A percentile compares a stretch with the other conserved stretches of the same genome.
These are phyloP conservation scores for Syrmaticus mikado DNA, from an alignment of 2,113 vertebrate genomes.

Conservation along the genomic window DNA sequence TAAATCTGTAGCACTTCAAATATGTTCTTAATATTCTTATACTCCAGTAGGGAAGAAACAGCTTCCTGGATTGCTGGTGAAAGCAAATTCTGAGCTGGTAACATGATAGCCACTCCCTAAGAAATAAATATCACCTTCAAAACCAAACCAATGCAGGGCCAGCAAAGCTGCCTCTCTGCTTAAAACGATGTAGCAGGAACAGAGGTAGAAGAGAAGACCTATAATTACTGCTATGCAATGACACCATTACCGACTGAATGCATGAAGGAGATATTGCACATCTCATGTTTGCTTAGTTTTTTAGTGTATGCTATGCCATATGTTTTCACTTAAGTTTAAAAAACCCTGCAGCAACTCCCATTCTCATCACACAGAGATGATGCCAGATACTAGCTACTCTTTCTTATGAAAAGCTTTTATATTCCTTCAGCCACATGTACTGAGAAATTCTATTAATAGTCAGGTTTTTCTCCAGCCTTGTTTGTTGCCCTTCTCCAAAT, in stretches of 20 bases:
- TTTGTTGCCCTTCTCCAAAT: constrained; percentile 51
- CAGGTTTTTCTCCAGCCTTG: constrained; percentile 47
- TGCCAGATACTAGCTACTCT: constrained; percentile 45
- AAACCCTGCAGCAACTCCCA: not conserved
- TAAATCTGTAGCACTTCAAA: not conserved
- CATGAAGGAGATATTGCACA: not conserved
- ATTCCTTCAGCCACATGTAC: constrained; percentile 41
- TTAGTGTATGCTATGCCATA: constrained; percentile 6
- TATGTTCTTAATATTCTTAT: not conserved
- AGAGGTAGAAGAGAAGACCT: not conserved
- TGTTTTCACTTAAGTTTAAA: constrained; percentile 27
- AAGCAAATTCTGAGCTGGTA: not conserved
- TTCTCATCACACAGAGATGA: not conserved
- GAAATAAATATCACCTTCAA: not conserved
- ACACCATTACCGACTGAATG: not conserved
- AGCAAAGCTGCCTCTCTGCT: not conserved
- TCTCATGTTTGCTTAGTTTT: not conserved
- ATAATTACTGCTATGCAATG: not conserved
- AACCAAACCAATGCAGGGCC: not conserved
- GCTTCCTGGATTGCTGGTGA: not conserved
- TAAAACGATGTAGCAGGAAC: not conserved
- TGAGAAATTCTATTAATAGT: constrained; percentile 67
- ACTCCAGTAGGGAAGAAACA: not conserved
- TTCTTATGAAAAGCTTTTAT: constrained; percentile 41
- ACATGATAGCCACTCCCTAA: not conserved